phyloP scores from a whole-genome alignment of 2,113 vertebrate species.

The Megalops atlanticus region DNA sequence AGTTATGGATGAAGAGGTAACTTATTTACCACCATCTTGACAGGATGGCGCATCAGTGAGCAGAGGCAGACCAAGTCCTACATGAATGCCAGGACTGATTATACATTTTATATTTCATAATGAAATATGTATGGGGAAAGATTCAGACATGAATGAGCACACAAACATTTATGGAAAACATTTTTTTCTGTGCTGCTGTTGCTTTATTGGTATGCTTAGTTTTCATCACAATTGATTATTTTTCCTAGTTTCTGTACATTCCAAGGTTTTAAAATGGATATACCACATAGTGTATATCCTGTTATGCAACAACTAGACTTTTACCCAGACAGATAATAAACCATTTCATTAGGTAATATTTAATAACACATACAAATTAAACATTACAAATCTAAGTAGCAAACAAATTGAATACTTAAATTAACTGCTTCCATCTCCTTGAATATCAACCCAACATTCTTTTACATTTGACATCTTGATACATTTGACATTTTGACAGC shows the following conservation, averaged over 20 bases:
- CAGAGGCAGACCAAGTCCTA: too few relatives aligned
- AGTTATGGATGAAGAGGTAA: neutral
- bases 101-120: neutral
- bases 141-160: neutral
- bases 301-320: neutral
- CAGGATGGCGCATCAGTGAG: neutral
- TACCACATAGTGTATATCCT: neutral
- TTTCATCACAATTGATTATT: too few relatives aligned
- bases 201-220: too few relatives aligned
- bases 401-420: neutral
- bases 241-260: too few relatives aligned
- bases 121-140: neutral
- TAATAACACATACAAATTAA: slow-evolving; percentile 7
- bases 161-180: too few relatives aligned
- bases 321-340: neutral
- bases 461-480: too few relatives aligned
- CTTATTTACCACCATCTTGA: neutral
- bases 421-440: neutral
- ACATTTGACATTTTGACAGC: slow-evolving; percentile 20
- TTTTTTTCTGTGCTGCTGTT: too few relatives aligned
- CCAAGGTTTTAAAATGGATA: neutral
- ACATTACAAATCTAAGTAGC: neutral
- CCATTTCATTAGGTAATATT: neutral
- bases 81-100: too few relatives aligned
- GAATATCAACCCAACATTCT: neutral